These are phyloP conservation scores for Drosophila anomalipes DNA, from an alignment of 2,888 invertebrate genomes.

Conservation along the genomic window DNA sequence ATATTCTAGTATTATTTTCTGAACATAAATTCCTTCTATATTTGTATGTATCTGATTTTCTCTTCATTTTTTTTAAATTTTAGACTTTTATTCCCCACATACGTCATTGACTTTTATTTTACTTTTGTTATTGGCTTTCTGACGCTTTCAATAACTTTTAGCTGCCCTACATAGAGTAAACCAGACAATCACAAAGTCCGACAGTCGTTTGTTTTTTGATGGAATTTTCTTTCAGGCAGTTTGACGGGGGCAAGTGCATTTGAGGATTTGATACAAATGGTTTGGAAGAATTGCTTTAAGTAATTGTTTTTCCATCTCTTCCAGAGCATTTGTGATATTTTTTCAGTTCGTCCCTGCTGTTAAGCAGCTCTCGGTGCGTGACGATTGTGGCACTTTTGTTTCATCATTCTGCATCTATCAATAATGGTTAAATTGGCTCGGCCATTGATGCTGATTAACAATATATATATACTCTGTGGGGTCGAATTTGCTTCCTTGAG, in stretches of 20 bases:
- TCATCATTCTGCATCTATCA: background rate
- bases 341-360: constrained; percentile 15
- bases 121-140: constrained; percentile 65
- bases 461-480: background rate
- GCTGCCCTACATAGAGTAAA: constrained; percentile 40
- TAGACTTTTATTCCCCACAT: constrained; percentile 57
- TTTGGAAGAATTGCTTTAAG: constrained; percentile 78
- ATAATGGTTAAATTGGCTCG: background rate
- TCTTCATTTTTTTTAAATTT: constrained; percentile 26
- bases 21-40: constrained; percentile 4
- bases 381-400: constrained; percentile 10
- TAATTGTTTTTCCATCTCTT: constrained; percentile 73
- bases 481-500: background rate
- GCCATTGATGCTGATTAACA: background rate
- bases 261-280: constrained; percentile 81
- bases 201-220: constrained; percentile 50
- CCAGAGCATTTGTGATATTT: constrained; percentile 43
- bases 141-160: constrained; percentile 60
- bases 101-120: constrained; percentile 75
- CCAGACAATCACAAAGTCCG: constrained; percentile 47
- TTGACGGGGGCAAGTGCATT: constrained; percentile 75
- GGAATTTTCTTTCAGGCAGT: constrained; percentile 58
- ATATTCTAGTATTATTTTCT: background rate
- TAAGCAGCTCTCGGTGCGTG: constrained; percentile 5
- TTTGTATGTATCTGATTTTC: constrained; percentile 28